These are phyloP conservation scores for Cyprinodon diabolis DNA, from an alignment of 2,797 vertebrate species.

Conservation along the genomic window DNA sequence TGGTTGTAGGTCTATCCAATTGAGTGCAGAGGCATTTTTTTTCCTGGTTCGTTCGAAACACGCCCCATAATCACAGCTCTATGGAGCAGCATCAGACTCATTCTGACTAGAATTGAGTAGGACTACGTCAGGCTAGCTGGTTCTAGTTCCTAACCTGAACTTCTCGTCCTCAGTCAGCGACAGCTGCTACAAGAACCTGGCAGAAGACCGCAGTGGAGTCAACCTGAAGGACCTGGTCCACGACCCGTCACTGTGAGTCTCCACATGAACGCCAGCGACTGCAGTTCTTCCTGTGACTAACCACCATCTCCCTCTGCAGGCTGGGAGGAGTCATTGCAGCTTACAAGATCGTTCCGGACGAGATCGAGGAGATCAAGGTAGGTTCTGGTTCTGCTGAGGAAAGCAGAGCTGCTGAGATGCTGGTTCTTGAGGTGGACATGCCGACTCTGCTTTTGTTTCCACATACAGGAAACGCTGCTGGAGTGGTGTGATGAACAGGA, in stretches of 20 bases:
- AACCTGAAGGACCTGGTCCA: slow-evolving; percentile 98
- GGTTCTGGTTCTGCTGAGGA: too few species aligned
- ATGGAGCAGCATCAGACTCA: too few species aligned
- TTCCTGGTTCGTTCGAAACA: too few species aligned
- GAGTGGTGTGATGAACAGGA: slow-evolving; percentile 99
- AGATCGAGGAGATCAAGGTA: slow-evolving; percentile 99
- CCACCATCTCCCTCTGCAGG: slow-evolving; percentile 79
- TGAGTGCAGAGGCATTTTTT: too few species aligned
- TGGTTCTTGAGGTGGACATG: too few species aligned
- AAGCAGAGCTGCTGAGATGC: too few species aligned
- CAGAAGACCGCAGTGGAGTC: slow-evolving; percentile 96
- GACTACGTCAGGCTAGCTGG: too few species aligned
- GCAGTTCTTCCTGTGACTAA: not conserved
- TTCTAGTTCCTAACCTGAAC: slow-evolving; percentile 8
- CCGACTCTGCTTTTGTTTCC: not conserved
- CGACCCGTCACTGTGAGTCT: slow-evolving; percentile 94
- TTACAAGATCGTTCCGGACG: slow-evolving; percentile 98
- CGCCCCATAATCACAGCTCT: too few species aligned
- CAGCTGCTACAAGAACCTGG: slow-evolving; percentile 96
- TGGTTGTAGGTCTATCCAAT: too few species aligned
- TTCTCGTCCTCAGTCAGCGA: slow-evolving; percentile 88
- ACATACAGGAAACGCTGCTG: slow-evolving; percentile 90
- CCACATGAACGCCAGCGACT: not conserved
- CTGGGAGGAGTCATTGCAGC: slow-evolving; percentile 95
- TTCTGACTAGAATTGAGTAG: too few species aligned